Conservation (phyloP, 2,797 vertebrate genomes). For the Melanogrammus aeglefinus region DNA sequence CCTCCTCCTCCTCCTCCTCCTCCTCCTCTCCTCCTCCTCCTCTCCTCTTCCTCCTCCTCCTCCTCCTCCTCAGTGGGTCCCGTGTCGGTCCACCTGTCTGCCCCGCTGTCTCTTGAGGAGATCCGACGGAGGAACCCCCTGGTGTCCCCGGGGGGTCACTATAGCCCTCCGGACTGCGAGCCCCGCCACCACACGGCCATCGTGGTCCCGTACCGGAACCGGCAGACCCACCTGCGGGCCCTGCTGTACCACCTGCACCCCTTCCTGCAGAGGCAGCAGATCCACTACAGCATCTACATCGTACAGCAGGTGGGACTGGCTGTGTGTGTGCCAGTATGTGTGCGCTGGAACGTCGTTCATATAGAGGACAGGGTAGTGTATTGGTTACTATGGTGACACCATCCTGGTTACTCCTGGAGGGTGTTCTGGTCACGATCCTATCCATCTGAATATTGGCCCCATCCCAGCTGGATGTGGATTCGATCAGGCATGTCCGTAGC, state of each 20-base stretch:
- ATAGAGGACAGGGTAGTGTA: neutral
- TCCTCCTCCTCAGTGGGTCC: slow-evolving; percentile 81
- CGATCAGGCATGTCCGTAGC: too few relatives aligned
- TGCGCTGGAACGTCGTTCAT: neutral
- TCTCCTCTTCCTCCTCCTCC: slow-evolving; percentile 7
- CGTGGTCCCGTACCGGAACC: slow-evolving; percentile 90
- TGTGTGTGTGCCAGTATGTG: too few relatives aligned
- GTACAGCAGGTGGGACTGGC: slow-evolving; percentile 85
- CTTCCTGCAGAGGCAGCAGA: slow-evolving; percentile 93
- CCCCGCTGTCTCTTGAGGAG: slow-evolving; percentile 79
- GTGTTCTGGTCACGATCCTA: too few relatives aligned
- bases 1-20: slow-evolving; percentile 21
- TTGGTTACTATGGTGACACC: too few relatives aligned
- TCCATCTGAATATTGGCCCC: too few relatives aligned
- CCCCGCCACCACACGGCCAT: slow-evolving; percentile 86
- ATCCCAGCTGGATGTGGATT: too few relatives aligned
- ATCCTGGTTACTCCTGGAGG: too few relatives aligned
- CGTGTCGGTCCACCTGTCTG: slow-evolving; percentile 82
- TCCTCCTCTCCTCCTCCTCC: neutral
- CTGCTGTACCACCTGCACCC: slow-evolving; percentile 95
- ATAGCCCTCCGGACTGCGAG: slow-evolving; percentile 83
- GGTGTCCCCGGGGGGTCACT: slow-evolving; percentile 81
- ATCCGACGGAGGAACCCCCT: slow-evolving; percentile 84
- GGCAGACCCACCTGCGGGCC: slow-evolving; percentile 86
- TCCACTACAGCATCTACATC: slow-evolving; percentile 95